A percentile compares a stretch with the other conserved stretches of the same genome.
These are phyloP conservation scores for Anthopleura sola DNA, from an alignment of 64 coral and sea anemone genomes.

Conservation along the genomic window DNA sequence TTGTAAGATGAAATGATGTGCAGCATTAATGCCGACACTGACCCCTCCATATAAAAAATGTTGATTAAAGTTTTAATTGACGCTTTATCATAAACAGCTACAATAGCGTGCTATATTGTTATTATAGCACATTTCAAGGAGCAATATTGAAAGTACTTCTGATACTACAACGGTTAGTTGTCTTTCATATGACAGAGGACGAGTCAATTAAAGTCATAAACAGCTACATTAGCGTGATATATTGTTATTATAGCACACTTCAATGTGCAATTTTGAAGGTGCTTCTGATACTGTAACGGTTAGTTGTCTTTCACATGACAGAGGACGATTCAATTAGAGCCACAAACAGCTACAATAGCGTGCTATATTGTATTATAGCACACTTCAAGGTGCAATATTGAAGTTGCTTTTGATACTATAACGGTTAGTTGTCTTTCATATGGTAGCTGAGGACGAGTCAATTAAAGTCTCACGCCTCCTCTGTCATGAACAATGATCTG, in stretches of 20 bases:
- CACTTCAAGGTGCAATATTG: neutral
- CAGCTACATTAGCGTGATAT: neutral
- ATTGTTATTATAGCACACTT: neutral
- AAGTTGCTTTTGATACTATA: neutral
- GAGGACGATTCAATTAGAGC: neutral
- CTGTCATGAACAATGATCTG: neutral
- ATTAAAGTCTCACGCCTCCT: slow-evolving; percentile 1
- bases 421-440: neutral
- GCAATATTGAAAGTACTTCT: neutral
- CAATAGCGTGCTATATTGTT: neutral
- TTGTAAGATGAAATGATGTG: neutral
- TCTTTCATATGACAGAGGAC: neutral
- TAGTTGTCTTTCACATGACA: neutral
- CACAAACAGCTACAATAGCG: neutral
- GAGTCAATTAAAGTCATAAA: neutral
- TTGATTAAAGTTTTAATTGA: too few species aligned
- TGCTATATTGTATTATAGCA: neutral
- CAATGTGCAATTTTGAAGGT: neutral
- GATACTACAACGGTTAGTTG: neutral
- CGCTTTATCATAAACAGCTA: neutral
- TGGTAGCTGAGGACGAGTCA: neutral
- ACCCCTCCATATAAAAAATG: too few species aligned
- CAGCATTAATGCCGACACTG: neutral
- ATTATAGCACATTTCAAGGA: neutral
- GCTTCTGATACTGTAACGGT: neutral